Percentiles rank a stretch among this genome's conserved stretches.
Evolutionary conservation across 2,113 vertebrate genomes (phyloP).

Genomic region (Mungos mungo): DNA sequence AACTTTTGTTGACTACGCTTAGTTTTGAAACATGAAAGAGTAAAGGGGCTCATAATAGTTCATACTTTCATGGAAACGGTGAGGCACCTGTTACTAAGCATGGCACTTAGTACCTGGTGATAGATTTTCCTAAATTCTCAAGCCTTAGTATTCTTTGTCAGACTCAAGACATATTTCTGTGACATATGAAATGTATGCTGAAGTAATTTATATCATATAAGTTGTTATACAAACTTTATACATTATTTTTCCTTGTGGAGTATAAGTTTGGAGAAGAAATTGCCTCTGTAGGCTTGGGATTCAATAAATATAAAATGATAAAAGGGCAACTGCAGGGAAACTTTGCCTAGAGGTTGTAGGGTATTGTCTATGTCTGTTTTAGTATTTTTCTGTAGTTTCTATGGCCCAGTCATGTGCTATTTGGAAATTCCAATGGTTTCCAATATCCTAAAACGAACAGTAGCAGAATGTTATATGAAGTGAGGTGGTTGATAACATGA

Average conservation of each 20-base stretch:
- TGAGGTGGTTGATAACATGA: background rate
- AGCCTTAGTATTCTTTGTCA: background rate
- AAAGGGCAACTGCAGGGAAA: background rate
- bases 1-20: background rate
- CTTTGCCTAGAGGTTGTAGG: background rate
- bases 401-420: background rate
- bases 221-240: background rate
- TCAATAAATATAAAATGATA: constrained; percentile 13
- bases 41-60: background rate
- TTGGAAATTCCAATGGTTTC: background rate
- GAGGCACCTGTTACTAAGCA: background rate
- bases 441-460: background rate
- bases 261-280: background rate
- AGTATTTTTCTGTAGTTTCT: background rate
- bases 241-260: background rate
- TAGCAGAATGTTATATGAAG: background rate
- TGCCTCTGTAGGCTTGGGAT: background rate
- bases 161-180: background rate
- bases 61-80: background rate
- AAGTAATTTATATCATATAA: background rate
- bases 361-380: background rate
- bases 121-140: background rate
- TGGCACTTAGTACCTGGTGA: background rate
- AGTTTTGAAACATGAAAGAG: background rate
- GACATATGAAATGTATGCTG: background rate